phyloP scores from a whole-genome alignment of 2,797 vertebrate genomes.

The Danio albolineatus region DNA sequence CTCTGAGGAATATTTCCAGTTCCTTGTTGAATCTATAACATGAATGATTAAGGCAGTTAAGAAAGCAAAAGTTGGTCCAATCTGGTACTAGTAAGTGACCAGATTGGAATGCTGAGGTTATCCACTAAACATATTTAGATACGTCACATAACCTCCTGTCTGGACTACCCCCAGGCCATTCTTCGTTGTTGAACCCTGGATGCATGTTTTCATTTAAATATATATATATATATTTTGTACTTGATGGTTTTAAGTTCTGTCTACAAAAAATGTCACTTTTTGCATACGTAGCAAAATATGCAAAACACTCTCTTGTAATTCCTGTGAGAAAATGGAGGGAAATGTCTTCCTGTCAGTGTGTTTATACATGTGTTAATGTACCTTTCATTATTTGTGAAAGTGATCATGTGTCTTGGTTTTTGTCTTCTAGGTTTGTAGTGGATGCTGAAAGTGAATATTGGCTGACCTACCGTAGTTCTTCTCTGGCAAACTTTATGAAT shows the following conservation, averaged over 20 bases:
- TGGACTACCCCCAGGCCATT: too few relatives aligned
- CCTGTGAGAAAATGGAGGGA: neutral
- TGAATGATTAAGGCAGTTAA: too few relatives aligned
- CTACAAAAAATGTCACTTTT: neutral
- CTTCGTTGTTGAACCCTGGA: too few relatives aligned
- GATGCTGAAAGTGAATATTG: constrained; percentile 63
- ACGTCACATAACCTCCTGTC: too few relatives aligned
- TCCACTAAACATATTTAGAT: too few relatives aligned
- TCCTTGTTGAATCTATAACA: too few relatives aligned
- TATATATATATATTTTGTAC: too few relatives aligned
- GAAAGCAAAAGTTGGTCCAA: too few relatives aligned
- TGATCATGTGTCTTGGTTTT: constrained; percentile 20
- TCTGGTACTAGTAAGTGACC: too few relatives aligned
- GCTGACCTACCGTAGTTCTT: constrained; percentile 98
- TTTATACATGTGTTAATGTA: neutral
- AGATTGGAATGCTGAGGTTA: too few relatives aligned
- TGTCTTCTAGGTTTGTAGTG: constrained; percentile 25
- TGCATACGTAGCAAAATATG: neutral
- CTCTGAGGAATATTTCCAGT: too few relatives aligned
- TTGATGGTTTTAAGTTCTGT: neutral
- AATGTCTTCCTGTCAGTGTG: neutral
- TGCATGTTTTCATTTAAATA: too few relatives aligned
- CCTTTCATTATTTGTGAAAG: neutral
- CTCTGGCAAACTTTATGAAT: constrained; percentile 99
- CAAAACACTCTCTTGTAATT: neutral